Percentiles rank a stretch among this genome's conserved stretches.
phyloP scores from a whole-genome alignment of 2,888 invertebrate species.

The Drosophila aldrichi region DNA sequence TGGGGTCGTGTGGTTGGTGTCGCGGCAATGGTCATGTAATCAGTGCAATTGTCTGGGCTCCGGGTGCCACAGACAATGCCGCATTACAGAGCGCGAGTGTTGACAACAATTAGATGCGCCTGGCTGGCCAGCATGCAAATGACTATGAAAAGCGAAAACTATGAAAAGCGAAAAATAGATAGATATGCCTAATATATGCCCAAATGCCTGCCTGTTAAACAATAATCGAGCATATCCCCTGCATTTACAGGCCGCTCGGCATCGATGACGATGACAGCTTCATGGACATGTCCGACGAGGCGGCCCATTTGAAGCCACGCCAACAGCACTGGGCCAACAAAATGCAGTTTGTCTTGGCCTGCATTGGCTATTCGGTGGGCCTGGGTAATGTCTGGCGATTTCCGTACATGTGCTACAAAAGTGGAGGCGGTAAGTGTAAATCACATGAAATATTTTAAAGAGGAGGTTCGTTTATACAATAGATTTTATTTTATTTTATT shows the following conservation, averaged over 20 bases:
- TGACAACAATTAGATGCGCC: conserved; percentile 73
- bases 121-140: conserved; percentile 53
- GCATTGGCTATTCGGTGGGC: conserved; percentile 95
- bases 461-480: too few species aligned
- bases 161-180: conserved; percentile 3
- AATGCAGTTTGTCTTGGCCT: conserved; percentile 94
- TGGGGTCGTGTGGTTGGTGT: conserved; percentile 23
- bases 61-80: conserved; percentile 31
- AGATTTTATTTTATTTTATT: too few species aligned
- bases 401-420: conserved; percentile 96
- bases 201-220: not conserved
- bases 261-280: conserved; percentile 92
- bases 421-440: conserved; percentile 91
- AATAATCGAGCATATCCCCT: conserved; percentile 8
- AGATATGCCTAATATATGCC: not conserved
- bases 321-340: conserved; percentile 95
- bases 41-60: conserved; percentile 25
- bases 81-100: conserved; percentile 34
- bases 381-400: conserved; percentile 96
- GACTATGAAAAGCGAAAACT: conserved; percentile 6
- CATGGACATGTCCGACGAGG: conserved; percentile 90
- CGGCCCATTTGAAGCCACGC: conserved; percentile 90
- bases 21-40: conserved; percentile 31
- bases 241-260: conserved; percentile 88
- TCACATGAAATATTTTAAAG: not conserved